Evolutionary conservation across 2,888 invertebrate genomes (phyloP).

Genomic region (Apeira syringaria): DNA sequence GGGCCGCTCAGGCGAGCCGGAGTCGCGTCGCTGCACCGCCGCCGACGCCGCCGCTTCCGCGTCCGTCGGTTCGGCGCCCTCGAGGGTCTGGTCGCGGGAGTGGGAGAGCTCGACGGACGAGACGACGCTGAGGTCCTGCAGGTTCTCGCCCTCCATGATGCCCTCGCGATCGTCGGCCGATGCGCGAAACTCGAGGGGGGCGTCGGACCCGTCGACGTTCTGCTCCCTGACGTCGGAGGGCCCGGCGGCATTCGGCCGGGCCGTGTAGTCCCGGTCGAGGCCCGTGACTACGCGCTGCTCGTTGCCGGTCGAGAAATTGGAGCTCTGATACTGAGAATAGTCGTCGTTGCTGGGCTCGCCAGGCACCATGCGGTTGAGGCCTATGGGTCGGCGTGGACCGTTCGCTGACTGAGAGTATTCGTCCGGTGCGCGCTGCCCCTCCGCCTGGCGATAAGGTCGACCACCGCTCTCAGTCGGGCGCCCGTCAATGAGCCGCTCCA

Average conservation of each 20-base stretch:
- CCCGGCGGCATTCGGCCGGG: slow-evolving; percentile 50
- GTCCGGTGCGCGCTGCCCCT: slow-evolving; percentile 65
- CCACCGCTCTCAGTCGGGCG: slow-evolving; percentile 56
- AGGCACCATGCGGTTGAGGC: slow-evolving; percentile 83
- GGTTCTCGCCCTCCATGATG: slow-evolving; percentile 84
- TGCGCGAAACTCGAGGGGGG: neutral
- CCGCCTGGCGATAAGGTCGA: slow-evolving; percentile 63
- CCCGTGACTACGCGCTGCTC: slow-evolving; percentile 83
- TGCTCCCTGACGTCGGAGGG: slow-evolving; percentile 42
- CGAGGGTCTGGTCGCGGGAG: slow-evolving; percentile 76
- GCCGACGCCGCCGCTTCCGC: slow-evolving; percentile 27
- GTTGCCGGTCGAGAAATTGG: slow-evolving; percentile 36
- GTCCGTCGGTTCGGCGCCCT: slow-evolving; percentile 78
- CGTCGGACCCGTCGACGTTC: too few species aligned
- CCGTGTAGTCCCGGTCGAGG: slow-evolving; percentile 62
- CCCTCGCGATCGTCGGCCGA: slow-evolving; percentile 79
- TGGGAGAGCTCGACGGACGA: slow-evolving; percentile 60
- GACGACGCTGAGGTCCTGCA: slow-evolving; percentile 68
- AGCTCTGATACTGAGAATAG: slow-evolving; percentile 59
- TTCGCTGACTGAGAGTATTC: slow-evolving; percentile 81
- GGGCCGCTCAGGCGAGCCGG: slow-evolving; percentile 1
- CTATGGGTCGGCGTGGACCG: slow-evolving; percentile 76
- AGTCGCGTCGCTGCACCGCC: neutral
- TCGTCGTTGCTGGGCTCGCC: slow-evolving; percentile 83
- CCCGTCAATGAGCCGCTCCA: slow-evolving; percentile 73